Evolutionary conservation across 2,797 vertebrate genomes (phyloP).

Genomic region (Sebastes glaucus): DNA sequence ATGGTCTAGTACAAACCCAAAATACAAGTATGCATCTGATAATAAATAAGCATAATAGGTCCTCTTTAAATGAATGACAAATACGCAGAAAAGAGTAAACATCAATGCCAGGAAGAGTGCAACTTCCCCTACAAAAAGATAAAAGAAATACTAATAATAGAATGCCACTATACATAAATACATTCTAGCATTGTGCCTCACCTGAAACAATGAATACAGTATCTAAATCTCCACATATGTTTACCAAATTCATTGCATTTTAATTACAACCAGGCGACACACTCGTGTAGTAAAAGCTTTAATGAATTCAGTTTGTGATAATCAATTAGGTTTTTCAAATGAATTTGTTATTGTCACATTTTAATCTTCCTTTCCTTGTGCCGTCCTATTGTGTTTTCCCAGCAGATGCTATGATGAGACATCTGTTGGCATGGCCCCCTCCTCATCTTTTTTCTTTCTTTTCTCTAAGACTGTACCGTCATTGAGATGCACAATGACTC

Average conservation of each 20-base stretch:
- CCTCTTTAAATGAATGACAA: constrained; percentile 8
- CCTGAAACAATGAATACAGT: constrained; percentile 2
- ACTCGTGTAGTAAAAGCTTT: constrained; percentile 16
- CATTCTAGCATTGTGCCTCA: not conserved
- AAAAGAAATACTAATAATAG: not conserved
- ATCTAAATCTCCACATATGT: constrained; percentile 24
- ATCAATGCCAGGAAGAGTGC: not conserved
- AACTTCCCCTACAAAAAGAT: not conserved
- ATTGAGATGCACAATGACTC: constrained; percentile 47
- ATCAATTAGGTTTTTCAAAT: constrained; percentile 64
- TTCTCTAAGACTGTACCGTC: constrained; percentile 17
- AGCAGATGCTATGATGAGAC: constrained; percentile 58
- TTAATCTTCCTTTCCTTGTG: constrained; percentile 49
- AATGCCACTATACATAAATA: not conserved
- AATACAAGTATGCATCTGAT: not conserved
- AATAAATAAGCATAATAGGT: not conserved
- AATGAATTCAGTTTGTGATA: constrained; percentile 57
- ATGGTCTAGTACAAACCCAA: not conserved
- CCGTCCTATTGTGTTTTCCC: constrained; percentile 51
- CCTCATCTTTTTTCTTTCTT: constrained; percentile 29
- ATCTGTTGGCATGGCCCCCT: constrained; percentile 53
- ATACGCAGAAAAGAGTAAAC: not conserved
- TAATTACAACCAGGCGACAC: constrained; percentile 37
- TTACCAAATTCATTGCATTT: constrained; percentile 25
- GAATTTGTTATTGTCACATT: constrained; percentile 61